Evolutionary conservation across 92 coral and sea anemone species (phyloP).

Genomic region (Siderastrea radians): DNA sequence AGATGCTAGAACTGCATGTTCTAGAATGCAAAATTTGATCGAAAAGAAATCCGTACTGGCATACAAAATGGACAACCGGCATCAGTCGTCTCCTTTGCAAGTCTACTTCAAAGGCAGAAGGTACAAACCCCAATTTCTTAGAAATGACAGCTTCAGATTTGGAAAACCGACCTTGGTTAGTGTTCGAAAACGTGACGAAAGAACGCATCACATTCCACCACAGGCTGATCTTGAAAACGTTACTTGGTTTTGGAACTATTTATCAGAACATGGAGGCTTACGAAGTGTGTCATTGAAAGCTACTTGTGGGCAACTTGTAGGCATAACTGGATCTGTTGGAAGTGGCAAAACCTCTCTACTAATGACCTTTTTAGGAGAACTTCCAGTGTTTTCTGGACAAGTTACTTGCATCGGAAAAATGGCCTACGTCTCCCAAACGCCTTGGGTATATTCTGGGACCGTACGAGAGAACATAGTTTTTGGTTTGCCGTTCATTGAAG

Average conservation of each 20-base stretch:
- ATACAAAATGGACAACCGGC: background rate
- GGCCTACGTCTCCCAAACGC: constrained; percentile 87
- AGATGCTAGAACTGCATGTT: constrained; percentile 17
- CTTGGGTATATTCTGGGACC: constrained; percentile 96
- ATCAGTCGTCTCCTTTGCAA: background rate
- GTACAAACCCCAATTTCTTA: background rate
- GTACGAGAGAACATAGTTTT: constrained; percentile 90
- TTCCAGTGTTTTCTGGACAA: constrained; percentile 78
- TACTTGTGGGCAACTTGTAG: constrained; percentile 35
- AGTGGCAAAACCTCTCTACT: constrained; percentile 83
- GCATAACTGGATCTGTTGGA: constrained; percentile 46
- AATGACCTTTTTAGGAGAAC: constrained; percentile 90
- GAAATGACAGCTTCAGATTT: background rate
- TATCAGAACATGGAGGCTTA: constrained; percentile 13
- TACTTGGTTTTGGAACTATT: constrained; percentile 14
- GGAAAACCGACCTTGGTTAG: constrained; percentile 1
- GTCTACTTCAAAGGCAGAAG: constrained; percentile 22
- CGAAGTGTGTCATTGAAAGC: constrained; percentile 5
- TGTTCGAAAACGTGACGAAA: background rate
- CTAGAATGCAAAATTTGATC: constrained; percentile 15
- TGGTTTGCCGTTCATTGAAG: constrained; percentile 72
- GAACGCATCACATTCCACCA: background rate
- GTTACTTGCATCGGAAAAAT: constrained; percentile 74
- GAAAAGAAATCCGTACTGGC: constrained; percentile 16
- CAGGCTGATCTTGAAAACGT: background rate